A percentile compares a stretch with the other conserved stretches of the same genome.
phyloP scores from a whole-genome alignment of 1,140 invertebrate genomes.

The Melanaphis sacchari region DNA sequence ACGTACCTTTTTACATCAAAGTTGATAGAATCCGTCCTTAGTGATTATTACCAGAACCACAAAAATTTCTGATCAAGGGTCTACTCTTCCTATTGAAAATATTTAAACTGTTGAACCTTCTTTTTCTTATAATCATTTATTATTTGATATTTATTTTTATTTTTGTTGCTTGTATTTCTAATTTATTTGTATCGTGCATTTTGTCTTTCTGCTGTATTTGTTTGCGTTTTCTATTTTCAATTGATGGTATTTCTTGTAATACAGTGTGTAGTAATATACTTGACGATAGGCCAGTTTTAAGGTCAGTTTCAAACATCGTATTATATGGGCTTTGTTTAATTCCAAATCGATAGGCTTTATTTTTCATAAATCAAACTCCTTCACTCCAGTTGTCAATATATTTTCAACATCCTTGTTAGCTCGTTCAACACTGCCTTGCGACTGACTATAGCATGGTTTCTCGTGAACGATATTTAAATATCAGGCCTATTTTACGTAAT shows the following conservation, averaged over 20 bases:
- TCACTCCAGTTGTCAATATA: conserved; percentile 63
- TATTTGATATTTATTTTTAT: not conserved
- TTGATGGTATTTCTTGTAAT: conserved; percentile 44
- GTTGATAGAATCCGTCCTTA: not conserved
- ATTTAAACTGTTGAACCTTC: not conserved
- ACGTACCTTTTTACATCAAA: not conserved
- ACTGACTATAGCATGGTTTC: conserved; percentile 60
- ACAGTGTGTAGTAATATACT: not conserved
- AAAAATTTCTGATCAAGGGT: not conserved
- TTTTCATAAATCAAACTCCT: not conserved
- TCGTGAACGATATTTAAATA: too few relatives aligned
- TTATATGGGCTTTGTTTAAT: conserved; percentile 62
- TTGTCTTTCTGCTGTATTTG: not conserved
- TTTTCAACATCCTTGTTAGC: conserved; percentile 64
- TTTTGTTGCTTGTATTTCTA: not conserved
- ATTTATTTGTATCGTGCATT: not conserved
- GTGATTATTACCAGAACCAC: not conserved
- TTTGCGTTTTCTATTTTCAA: not conserved
- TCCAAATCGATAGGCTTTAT: conserved; percentile 61
- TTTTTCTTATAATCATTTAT: not conserved
- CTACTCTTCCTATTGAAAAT: not conserved
- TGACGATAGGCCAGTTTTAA: conserved; percentile 30
- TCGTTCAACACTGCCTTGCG: conserved; percentile 63
- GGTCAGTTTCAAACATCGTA: conserved; percentile 60
- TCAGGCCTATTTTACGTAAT: too few relatives aligned